These are phyloP conservation scores for Drosophila rubida DNA, from an alignment of 2,888 invertebrate genomes.

Conservation along the genomic window DNA sequence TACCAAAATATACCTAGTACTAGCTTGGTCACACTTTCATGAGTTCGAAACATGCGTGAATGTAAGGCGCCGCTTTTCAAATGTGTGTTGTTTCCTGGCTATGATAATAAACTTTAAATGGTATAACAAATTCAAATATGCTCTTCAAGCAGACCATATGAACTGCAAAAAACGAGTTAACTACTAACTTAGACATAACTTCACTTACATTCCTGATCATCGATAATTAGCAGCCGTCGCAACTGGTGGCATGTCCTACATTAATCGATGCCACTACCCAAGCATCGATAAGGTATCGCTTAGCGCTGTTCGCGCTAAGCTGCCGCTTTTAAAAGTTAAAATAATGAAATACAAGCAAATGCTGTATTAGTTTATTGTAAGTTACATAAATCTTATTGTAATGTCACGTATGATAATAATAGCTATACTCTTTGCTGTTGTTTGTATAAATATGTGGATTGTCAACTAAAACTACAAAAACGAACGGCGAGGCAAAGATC, in stretches of 20 bases:
- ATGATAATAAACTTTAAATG: no score
- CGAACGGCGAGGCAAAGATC: conserved; percentile 17
- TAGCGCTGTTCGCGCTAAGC: conserved; percentile 4
- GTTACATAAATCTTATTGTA: conserved; percentile 72
- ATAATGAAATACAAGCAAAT: neutral
- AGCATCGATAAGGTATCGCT: conserved; percentile 18
- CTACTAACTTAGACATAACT: no score
- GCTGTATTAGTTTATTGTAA: conserved; percentile 60
- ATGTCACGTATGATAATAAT: conserved; percentile 70
- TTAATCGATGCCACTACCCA: conserved; percentile 6
- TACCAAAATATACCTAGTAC: neutral
- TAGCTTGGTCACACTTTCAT: neutral
- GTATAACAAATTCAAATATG: no score
- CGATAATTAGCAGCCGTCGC: neutral
- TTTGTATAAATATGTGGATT: conserved; percentile 54
- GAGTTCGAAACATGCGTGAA: neutral
- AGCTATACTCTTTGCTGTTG: conserved; percentile 42
- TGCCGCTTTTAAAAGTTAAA: conserved; percentile 25
- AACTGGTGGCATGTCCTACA: neutral
- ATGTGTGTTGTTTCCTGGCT: neutral
- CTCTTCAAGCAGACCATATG: no score
- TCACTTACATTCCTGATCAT: no score
- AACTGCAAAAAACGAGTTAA: no score
- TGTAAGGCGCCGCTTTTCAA: neutral
- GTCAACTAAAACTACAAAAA: conserved; percentile 43